Evolutionary conservation across 2,888 invertebrate genomes (phyloP), one percentile per base, ranked within the genome.

Genomic region (Marasmarcha lunaedactyla): DNA sequence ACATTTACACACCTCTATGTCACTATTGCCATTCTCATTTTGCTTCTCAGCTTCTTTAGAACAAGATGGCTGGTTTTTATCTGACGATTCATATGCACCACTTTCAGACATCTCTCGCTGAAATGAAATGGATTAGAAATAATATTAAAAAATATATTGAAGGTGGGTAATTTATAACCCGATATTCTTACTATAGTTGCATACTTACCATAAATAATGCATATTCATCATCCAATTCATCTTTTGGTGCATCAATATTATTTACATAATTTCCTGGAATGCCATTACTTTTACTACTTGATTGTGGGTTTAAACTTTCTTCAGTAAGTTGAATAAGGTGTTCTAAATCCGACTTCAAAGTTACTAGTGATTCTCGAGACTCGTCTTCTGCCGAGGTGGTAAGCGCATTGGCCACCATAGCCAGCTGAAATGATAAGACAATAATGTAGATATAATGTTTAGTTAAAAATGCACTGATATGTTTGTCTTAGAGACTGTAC

Each of bases 281-380:
- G 38, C 38, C 36, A 37, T 33, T 38, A 33, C 34, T 30, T 38
- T 42, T 10, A 30, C 30, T 10, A 30, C 10, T 11, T n/a, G n/a
- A n/a, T n/a, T 30, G n/a, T 10, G 30, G 2, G 10, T 76, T 68
- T 40, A 88, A 57, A 49, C 85, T 87, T 58, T 90, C 89, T 55
- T 84, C 77, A 0, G 91, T 91, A 30, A 92, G 69, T n/a, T 84
- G 77, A 38, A 92, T 86, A 1, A 92, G 76, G 61, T 92, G 89
- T 47, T 86, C 69, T 33, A 92, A 76, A 56, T 91, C 89, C 14
- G 85, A 79, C 54, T 87, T 85, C 9, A 92, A 68, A 35, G 86
- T 79, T 37, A 85, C 45, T 14, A 92, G 68, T 15, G 89, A 87
- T 36, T 85, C 78, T 33, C 79, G 84, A 47, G 87, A 86, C 1